phyloP scores from a whole-genome alignment of 2,888 invertebrate genomes.

The Strigamia crassipes region DNA sequence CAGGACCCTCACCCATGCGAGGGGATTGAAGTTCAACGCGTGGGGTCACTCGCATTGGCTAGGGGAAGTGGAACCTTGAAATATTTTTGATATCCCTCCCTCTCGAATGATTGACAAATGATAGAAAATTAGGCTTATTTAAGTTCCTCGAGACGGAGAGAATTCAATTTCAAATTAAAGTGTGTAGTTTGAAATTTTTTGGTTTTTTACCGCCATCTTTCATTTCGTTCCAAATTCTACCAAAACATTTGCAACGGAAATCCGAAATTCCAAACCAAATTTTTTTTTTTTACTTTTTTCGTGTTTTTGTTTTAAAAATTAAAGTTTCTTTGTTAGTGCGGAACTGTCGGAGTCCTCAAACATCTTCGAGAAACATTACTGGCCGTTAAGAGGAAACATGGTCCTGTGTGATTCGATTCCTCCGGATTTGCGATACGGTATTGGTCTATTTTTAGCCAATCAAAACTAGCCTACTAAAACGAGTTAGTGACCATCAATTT shows the following conservation, averaged over 20 bases:
- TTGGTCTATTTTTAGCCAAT: slow-evolving; percentile 21
- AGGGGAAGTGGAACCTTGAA: slow-evolving; percentile 28
- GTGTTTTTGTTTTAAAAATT: neutral
- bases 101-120: neutral
- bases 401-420: neutral
- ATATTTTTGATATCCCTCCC: neutral
- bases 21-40: slow-evolving; percentile 39
- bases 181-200: no score
- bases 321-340: neutral
- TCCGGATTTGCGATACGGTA: neutral
- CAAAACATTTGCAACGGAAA: no score
- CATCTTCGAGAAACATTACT: neutral
- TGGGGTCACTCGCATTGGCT: slow-evolving; percentile 8
- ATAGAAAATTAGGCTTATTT: neutral
- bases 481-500: neutral
- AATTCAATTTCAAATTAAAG: no score
- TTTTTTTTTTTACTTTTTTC: neutral
- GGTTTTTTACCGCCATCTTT: no score
- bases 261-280: no score
- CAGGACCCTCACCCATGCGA: neutral
- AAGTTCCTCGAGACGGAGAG: neutral
- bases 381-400: neutral
- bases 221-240: no score
- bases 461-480: neutral
- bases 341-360: neutral